These are phyloP conservation scores for Agapornis canus DNA, from an alignment of 2,797 vertebrate species.

Conservation along the genomic window DNA sequence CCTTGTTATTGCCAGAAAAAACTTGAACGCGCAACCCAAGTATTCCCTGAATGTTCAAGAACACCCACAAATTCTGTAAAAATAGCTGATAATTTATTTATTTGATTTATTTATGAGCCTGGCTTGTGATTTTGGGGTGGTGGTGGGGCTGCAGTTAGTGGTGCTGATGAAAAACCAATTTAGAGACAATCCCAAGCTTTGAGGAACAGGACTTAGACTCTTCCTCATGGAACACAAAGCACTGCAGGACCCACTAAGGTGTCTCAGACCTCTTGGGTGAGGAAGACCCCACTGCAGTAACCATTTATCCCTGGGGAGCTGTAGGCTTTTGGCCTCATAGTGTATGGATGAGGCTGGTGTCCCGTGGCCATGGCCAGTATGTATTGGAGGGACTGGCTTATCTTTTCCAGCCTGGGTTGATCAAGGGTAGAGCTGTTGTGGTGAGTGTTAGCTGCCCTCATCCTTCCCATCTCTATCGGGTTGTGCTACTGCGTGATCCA, in stretches of 20 bases:
- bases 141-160: not conserved
- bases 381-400: not conserved
- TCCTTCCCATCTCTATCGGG: not conserved
- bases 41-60: slow-evolving; percentile 35
- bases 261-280: not conserved
- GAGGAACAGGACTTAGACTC: not conserved
- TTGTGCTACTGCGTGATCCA: not conserved
- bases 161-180: not conserved
- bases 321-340: not conserved
- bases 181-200: not conserved
- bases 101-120: slow-evolving; percentile 33
- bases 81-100: slow-evolving; percentile 19
- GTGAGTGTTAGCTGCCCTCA: not conserved
- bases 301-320: not conserved
- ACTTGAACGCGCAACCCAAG: not conserved
- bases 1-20: not conserved
- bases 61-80: slow-evolving; percentile 22
- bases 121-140: not conserved
- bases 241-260: not conserved
- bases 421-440: not conserved
- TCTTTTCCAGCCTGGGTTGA: not conserved
- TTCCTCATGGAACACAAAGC: not conserved
- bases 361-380: not conserved
- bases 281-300: not conserved
- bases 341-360: not conserved